Evolutionary conservation across 2,113 vertebrate species (phyloP).

Genomic region (Brachyhypopomus occidentalis): DNA sequence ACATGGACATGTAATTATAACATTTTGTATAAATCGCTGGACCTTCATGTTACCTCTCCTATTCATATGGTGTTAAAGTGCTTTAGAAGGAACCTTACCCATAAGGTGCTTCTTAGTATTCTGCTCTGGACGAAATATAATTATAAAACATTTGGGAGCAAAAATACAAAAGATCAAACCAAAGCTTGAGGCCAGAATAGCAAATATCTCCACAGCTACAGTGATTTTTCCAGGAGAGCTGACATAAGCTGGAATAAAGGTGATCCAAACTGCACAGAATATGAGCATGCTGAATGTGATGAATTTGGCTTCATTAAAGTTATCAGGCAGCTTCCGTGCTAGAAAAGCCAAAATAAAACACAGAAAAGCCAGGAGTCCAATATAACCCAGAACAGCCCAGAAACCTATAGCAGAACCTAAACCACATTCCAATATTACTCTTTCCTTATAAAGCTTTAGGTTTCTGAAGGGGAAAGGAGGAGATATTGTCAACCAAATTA

Average conservation of each 20-base stretch:
- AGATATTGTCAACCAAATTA: constrained; percentile 62
- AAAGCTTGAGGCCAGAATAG: constrained; percentile 71
- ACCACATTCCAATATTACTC: constrained; percentile 67
- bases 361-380: constrained; percentile 64
- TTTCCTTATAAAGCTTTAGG: constrained; percentile 57
- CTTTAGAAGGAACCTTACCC: too few relatives aligned
- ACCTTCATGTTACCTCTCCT: too few relatives aligned
- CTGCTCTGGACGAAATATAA: too few relatives aligned
- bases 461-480: constrained; percentile 65
- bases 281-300: constrained; percentile 72
- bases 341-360: constrained; percentile 72
- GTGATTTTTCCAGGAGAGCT: constrained; percentile 73
- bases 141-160: too few relatives aligned
- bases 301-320: constrained; percentile 75
- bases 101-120: too few relatives aligned
- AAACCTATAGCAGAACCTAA: constrained; percentile 65
- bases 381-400: constrained; percentile 69
- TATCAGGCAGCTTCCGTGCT: constrained; percentile 70
- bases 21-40: too few relatives aligned
- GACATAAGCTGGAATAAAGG: constrained; percentile 70
- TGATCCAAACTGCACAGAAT: constrained; percentile 69
- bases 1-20: too few relatives aligned
- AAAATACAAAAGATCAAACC: constrained; percentile 39
- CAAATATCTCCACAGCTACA: constrained; percentile 71
- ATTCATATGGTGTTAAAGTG: too few relatives aligned